Conservation (phyloP, 2,113 vertebrate genomes). For the Pluvianellus socialis region DNA sequence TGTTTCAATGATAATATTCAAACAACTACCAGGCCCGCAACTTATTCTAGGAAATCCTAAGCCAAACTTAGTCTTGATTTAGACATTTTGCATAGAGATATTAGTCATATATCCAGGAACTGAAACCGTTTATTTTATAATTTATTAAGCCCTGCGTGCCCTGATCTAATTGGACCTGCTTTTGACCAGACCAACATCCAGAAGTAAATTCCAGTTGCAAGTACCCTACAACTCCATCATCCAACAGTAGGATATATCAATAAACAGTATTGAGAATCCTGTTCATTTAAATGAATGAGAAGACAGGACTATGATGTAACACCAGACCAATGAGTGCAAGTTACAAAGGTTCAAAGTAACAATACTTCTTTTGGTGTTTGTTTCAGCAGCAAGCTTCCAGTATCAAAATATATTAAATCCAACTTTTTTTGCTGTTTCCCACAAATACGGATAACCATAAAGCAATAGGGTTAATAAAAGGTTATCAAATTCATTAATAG, state of each 20-base stretch:
- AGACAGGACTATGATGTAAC: background rate
- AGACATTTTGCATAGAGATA: background rate
- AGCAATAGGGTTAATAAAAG: background rate
- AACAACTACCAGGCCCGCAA: background rate
- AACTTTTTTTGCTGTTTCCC: background rate
- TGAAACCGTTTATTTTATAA: background rate
- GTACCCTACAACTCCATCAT: background rate
- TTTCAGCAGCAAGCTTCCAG: background rate
- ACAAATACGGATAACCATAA: background rate
- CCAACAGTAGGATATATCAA: background rate
- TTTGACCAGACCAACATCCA: background rate
- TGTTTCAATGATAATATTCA: background rate
- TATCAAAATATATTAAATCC: background rate
- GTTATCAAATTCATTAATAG: background rate
- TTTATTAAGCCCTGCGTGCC: background rate
- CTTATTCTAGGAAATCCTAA: background rate
- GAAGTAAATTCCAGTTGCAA: background rate
- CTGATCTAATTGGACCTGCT: background rate
- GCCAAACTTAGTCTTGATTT: background rate
- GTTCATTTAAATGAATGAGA: background rate
- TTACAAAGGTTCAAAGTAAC: background rate
- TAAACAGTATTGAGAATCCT: background rate
- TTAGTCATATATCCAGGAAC: background rate
- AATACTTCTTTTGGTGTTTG: background rate
- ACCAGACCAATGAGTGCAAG: background rate